Base-by-base conservation (phyloP, 2,888 invertebrate genomes). In the Nephrotoma guestfalica region DNA sequence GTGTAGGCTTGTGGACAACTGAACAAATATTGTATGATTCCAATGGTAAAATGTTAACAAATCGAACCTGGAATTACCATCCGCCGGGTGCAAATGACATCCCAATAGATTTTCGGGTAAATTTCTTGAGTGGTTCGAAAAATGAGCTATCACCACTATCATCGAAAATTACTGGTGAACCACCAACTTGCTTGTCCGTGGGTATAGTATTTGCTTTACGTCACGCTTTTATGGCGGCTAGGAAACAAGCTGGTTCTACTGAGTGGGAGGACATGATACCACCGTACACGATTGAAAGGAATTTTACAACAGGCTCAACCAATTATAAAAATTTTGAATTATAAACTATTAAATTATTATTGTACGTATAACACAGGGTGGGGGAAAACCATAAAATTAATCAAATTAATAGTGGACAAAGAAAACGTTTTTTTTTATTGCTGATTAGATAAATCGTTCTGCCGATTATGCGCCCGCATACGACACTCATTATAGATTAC, bases 21-120 rank as follows among this genome's bases (percentile, higher is more conserved):
- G 97, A 97, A 89, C 94, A 96, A 88, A 89, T 95, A 30, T 91
- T 94, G 0, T 95, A 93, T 87, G 94, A 95, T 88, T 91, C 92
- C 4, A 89, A 92, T 6, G 97, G 96, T 0, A 92, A 93, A 88
- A 90, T 96, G 5, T 92, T 95, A 6, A 96, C 96, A 0, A 94
- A 95, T 89, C 93, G 96, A 86, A 96, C 97, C 2, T 97, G 97
- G 97, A 95, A 93, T 86, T 96, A 96, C 89, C 96, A 96, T 89
- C 94, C 95, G 0, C 96, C 96, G 0, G 95, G 95, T 0, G 93
- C 94, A 0, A 96, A 95, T 89, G 96, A 96, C 88, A 96, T 96
- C 89, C 96, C 96, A 0, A 93, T 94, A 30, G 95, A 96, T 90
- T 94, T 96, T 88, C 93, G 95, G 87, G 92, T 96, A 6, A 86